Evolutionary conservation across 2,888 invertebrate species (phyloP).

Genomic region (Brenthis daphne): DNA sequence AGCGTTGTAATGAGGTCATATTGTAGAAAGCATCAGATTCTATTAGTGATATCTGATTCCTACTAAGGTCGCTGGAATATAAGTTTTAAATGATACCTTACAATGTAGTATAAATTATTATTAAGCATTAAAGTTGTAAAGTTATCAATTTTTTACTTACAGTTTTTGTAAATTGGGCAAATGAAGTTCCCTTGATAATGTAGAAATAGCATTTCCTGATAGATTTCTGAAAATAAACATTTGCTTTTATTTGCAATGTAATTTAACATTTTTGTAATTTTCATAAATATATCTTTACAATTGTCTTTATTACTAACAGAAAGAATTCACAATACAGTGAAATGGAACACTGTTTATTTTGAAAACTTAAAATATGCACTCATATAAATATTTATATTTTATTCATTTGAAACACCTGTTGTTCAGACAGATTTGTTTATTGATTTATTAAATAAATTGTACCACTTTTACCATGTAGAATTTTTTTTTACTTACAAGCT

Average conservation of each 20-base stretch:
- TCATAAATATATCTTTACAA: too few species aligned
- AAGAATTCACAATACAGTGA: too few species aligned
- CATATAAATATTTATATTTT: constrained; percentile 19
- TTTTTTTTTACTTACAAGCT: constrained; percentile 81
- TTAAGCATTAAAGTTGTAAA: not conserved
- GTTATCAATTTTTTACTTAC: constrained; percentile 75
- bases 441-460: constrained; percentile 5
- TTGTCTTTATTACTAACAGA: too few species aligned
- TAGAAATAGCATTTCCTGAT: constrained; percentile 84
- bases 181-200: constrained; percentile 83
- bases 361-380: not conserved
- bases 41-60: constrained; percentile 88
- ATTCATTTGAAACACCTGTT: constrained; percentile 23
- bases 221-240: constrained; percentile 81
- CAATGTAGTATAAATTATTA: too few species aligned
- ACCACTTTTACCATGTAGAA: not conserved
- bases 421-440: constrained; percentile 24
- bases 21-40: constrained; percentile 89
- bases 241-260: not conserved
- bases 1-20: constrained; percentile 85
- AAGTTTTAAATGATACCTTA: not conserved
- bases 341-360: not conserved
- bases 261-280: too few species aligned
- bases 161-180: constrained; percentile 86
- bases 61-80: constrained; percentile 87